These are phyloP conservation scores for Petrocephalus schoutedeni DNA, from an alignment of 2,797 vertebrate species.

Conservation along the genomic window DNA sequence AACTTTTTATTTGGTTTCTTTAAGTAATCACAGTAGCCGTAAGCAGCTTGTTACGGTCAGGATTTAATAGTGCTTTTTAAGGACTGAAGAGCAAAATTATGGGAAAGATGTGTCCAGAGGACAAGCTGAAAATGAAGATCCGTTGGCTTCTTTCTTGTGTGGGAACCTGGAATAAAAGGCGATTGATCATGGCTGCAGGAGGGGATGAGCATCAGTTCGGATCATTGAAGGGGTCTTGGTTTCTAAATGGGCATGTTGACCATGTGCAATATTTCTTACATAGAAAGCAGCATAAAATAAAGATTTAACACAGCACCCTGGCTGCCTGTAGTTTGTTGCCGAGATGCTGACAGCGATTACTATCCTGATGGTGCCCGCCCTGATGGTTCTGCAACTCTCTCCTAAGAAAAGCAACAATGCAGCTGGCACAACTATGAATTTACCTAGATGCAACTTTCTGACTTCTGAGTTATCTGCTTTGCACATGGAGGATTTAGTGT, in stretches of 20 bases:
- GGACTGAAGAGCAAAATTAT: background rate
- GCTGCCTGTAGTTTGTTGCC: slow-evolving; percentile 23
- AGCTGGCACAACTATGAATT: background rate
- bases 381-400: background rate
- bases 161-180: background rate
- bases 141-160: background rate
- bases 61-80: background rate
- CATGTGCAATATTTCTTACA: slow-evolving; percentile 77
- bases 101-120: background rate
- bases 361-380: background rate
- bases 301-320: slow-evolving; percentile 12
- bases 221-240: slow-evolving; percentile 48
- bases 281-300: slow-evolving; percentile 23
- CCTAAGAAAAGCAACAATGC: background rate
- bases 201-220: background rate
- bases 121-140: slow-evolving; percentile 2
- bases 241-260: slow-evolving; percentile 74
- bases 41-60: slow-evolving; percentile 31
- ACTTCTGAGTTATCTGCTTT: background rate
- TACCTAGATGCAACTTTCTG: background rate
- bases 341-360: background rate
- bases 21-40: slow-evolving; percentile 67
- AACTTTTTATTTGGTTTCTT: slow-evolving; percentile 63
- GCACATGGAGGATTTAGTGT: background rate
- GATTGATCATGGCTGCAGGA: slow-evolving; percentile 2